phyloP scores from a whole-genome alignment of 2,113 vertebrate genomes.

The Columbina picui region DNA sequence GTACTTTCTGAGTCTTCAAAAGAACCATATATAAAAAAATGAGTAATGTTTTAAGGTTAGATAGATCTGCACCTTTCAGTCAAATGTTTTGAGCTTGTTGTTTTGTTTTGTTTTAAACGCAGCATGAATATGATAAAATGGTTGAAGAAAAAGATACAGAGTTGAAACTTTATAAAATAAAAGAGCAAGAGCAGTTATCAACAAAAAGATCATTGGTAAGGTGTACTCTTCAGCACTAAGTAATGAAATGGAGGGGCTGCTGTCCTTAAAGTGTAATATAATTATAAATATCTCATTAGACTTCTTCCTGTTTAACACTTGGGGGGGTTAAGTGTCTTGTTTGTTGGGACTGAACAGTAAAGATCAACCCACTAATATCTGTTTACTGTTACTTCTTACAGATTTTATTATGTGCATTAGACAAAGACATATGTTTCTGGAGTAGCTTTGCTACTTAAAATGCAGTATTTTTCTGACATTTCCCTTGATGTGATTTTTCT shows the following conservation, averaged over 20 bases:
- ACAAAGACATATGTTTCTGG: neutral
- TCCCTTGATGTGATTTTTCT: neutral
- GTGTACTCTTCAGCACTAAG: neutral
- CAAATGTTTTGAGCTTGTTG: neutral
- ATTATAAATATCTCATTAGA: neutral
- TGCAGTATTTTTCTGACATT: neutral
- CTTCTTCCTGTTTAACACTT: neutral
- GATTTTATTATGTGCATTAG: neutral
- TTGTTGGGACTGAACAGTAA: neutral
- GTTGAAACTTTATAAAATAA: conserved; percentile 81
- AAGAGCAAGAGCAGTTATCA: conserved; percentile 78
- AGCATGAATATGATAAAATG: conserved; percentile 91
- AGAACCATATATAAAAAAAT: neutral
- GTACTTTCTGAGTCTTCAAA: neutral
- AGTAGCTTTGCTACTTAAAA: neutral
- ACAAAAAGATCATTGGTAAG: conserved; percentile 83
- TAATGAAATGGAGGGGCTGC: neutral
- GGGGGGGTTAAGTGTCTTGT: neutral
- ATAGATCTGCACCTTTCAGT: neutral
- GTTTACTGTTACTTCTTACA: neutral
- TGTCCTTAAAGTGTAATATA: neutral
- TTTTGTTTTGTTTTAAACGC: neutral
- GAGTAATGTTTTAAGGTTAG: neutral
- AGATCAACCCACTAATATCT: neutral
- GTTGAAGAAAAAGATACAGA: conserved; percentile 90